Base-by-base conservation (phyloP, 2,888 invertebrate species). In the Apodemia duryi region DNA sequence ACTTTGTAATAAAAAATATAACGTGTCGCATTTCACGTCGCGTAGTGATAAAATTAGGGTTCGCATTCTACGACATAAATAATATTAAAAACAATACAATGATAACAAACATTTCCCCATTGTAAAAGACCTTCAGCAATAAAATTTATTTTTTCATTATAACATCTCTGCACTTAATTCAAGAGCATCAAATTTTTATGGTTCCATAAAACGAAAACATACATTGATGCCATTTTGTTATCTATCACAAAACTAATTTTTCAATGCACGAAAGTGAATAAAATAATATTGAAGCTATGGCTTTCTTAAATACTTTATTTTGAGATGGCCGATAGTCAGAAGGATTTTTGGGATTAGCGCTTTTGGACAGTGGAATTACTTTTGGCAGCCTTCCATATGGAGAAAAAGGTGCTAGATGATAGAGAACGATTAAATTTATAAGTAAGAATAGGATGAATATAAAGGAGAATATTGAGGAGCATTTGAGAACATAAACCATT, bases 111-210 rank as follows among this genome's bases (percentile, higher is more conserved):
- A 32, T 57, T 57, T 29, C 29, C 28, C 6, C 32, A 32, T 57
- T 57, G 9, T 46, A 46, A 46, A 46, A 46, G 46, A 46, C 4
- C 28, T 54, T 28, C 32, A 13, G 32, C 57, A 57, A 11, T 57
- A 57, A 57, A 57, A 32, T 57, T 11, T 57, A 57, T 57, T 57
- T 57, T 57, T 57, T 57, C 32, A 28, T 57, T 57, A 57, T 32
- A 57, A 32, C 32, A 11, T 32, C 57, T 32, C 32, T 32, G 57
- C 57, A 29, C 57, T 57, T 10, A 57, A 57, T 57, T 57, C 13
- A 29, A 57, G 57, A 32, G 57, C 32, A 57, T 57, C 29, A 57
- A 57, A 10, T 29, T 57, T 57, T 57, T 57, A 57, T 13, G 57
- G 13, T 29, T 46, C 29, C 57, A 57, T 57, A 57, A 57, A 57